Base-by-base conservation (phyloP, 2,113 vertebrate species). In the Triplophysa siluroides region DNA sequence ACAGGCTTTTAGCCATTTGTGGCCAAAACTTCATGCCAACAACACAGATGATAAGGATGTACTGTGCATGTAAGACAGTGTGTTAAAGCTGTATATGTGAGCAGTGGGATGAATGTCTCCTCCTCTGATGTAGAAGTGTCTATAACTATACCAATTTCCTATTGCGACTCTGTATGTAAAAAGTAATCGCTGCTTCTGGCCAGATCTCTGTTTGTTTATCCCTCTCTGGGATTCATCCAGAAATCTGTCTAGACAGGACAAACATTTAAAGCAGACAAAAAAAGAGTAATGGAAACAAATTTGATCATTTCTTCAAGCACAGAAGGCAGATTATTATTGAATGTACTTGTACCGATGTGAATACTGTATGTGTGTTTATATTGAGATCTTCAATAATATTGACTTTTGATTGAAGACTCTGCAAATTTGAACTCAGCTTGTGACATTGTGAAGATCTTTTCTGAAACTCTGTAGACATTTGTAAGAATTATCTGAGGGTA, bases 221-320 rank as follows among this genome's bases (percentile, higher is more conserved):
- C 10, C 13, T 6, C 23, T 23, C 54, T 74, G 67, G 56, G 56
- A 79, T 63, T 64, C 24, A 52, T 70, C 62, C 45, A 63, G 69
- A 80, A 79, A 72, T 63, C 45, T 26, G 26, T 73, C 60, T 64
- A 54, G 69, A 64, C 78, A 41, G 69, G 5, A 64, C 50, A 67
- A 83, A 56, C 52, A 47, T n/a, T 56, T 2, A 65, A 47, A 75
- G 56, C 69, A 45, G 29, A 74, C 13, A 29, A 13, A 33, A 74
- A 29, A 68, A 70, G 60, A 10, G 29, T 78, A 71, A 82, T 73
- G 75, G 61, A 78, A 64, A 73, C 58, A 66, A 41, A 82, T 78
- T 64, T 43, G 61, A 66, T 82, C 61, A 78, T 82, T 58, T 72
- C 33, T 52, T 83, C 63, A 62, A 43, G 69, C 18, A 14, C 18